A percentile compares a stretch with the other conserved stretches of the same genome.
Conservation (phyloP, 2,888 invertebrate species). For the Coleophora deauratella region DNA sequence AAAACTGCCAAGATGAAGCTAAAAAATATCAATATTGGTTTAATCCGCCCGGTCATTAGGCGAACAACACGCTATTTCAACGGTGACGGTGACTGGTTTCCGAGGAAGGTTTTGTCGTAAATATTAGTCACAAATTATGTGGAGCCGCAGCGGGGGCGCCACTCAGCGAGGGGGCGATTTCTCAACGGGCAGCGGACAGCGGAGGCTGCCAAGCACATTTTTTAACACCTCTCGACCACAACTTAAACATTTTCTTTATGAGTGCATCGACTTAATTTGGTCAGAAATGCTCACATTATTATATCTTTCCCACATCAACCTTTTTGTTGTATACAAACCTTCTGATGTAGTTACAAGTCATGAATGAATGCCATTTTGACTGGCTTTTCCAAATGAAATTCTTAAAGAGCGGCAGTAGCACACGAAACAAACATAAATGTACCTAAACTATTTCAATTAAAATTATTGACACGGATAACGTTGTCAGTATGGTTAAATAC, state of each 20-base stretch:
- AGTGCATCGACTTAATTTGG: constrained; percentile 39
- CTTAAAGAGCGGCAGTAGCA: too few relatives aligned
- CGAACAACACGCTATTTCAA: constrained; percentile 34
- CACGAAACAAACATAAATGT: too few relatives aligned
- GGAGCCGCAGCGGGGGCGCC: constrained; percentile 58
- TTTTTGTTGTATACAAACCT: too few relatives aligned
- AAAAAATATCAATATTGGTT: constrained; percentile 43
- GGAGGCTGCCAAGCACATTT: constrained; percentile 63
- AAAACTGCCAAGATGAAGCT: constrained; percentile 34
- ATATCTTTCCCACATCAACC: too few relatives aligned
- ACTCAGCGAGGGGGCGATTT: constrained; percentile 69
- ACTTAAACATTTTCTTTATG: constrained; percentile 60
- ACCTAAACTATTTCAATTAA: too few relatives aligned
- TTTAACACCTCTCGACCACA: constrained; percentile 62
- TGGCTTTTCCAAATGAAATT: too few relatives aligned
- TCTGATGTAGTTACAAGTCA: too few relatives aligned
- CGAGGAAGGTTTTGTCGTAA: constrained; percentile 61
- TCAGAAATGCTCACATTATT: not conserved
- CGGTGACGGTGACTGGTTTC: constrained; percentile 47
- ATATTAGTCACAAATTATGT: constrained; percentile 66
- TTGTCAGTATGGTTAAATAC: too few relatives aligned
- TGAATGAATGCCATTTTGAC: too few relatives aligned
- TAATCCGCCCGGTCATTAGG: constrained; percentile 41
- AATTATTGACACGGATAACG: too few relatives aligned
- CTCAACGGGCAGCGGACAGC: constrained; percentile 57